Evolutionary conservation across 2,113 vertebrate species (phyloP).

Genomic region (Oncorhynchus nerka): DNA sequence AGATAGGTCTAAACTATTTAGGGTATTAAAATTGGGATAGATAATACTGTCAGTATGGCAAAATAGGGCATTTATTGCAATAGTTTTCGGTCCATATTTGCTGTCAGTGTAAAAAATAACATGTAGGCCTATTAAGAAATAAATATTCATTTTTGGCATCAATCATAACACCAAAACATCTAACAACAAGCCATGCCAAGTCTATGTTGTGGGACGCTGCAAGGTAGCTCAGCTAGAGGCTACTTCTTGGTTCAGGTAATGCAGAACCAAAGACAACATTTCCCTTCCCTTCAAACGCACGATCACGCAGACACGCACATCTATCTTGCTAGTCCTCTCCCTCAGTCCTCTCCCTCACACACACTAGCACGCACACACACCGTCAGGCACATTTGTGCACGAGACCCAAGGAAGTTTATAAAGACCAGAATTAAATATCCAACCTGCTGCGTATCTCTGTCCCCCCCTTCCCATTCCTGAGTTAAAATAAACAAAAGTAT

Average conservation of each 20-base stretch:
- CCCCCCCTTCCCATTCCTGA: constrained; percentile 30
- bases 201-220: too few relatives aligned
- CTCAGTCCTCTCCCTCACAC: constrained; percentile 33
- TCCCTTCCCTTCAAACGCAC: constrained; percentile 49
- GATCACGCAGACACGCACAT: constrained; percentile 51
- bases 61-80: too few relatives aligned
- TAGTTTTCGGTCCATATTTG: too few relatives aligned
- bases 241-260: constrained; percentile 55
- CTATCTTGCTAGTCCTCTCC: constrained; percentile 23
- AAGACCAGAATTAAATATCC: constrained; percentile 54
- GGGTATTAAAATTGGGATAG: too few relatives aligned
- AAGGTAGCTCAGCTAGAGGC: neutral
- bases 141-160: too few relatives aligned
- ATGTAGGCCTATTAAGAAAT: too few relatives aligned
- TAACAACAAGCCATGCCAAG: too few relatives aligned
- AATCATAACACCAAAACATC: too few relatives aligned
- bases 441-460: constrained; percentile 49
- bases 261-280: constrained; percentile 44
- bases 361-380: constrained; percentile 34
- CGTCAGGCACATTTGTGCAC: constrained; percentile 1
- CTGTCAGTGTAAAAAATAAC: too few relatives aligned
- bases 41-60: too few relatives aligned
- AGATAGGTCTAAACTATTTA: too few relatives aligned
- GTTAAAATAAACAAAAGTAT: constrained; percentile 38
- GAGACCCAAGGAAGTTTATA: constrained; percentile 50